phyloP scores from a whole-genome alignment of 2,113 vertebrate species.

The Glaucomys volans region DNA sequence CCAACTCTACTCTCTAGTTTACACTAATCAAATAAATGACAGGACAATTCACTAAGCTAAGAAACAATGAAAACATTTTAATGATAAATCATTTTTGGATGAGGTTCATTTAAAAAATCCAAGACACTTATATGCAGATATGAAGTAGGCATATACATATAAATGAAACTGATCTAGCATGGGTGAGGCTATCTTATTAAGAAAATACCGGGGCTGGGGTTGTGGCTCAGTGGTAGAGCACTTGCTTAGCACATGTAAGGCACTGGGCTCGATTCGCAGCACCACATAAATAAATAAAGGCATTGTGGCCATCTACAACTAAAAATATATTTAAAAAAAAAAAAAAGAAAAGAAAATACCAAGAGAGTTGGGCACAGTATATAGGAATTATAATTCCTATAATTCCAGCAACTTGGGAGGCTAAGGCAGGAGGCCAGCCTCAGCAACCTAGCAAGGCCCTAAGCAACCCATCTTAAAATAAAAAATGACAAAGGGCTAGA shows the following conservation, averaged over 20 bases:
- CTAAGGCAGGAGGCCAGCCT: neutral
- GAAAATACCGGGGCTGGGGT: too few relatives aligned
- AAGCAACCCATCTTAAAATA: neutral
- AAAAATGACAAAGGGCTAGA: neutral
- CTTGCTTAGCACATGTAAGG: too few relatives aligned
- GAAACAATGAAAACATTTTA: neutral
- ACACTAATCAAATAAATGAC: conserved; percentile 17
- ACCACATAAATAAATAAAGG: too few relatives aligned
- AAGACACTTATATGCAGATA: neutral
- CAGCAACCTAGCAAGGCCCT: neutral
- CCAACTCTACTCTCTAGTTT: neutral
- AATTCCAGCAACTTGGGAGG: neutral
- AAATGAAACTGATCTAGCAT: neutral
- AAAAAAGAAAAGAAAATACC: too few relatives aligned
- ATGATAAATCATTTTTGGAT: conserved; percentile 56
- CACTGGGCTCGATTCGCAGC: too few relatives aligned
- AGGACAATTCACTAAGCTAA: neutral
- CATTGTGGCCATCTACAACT: too few relatives aligned
- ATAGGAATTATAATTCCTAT: too few relatives aligned
- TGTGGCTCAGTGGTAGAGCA: too few relatives aligned
- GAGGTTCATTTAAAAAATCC: conserved; percentile 8
- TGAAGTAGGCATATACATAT: neutral
- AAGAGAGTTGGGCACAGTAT: too few relatives aligned
- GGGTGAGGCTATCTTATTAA: neutral
- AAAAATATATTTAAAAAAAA: too few relatives aligned